Percentiles rank a stretch among this genome's conserved stretches.
These are phyloP conservation scores for Synergus japonicus DNA, from an alignment of 2,888 invertebrate genomes.

Conservation along the genomic window DNA sequence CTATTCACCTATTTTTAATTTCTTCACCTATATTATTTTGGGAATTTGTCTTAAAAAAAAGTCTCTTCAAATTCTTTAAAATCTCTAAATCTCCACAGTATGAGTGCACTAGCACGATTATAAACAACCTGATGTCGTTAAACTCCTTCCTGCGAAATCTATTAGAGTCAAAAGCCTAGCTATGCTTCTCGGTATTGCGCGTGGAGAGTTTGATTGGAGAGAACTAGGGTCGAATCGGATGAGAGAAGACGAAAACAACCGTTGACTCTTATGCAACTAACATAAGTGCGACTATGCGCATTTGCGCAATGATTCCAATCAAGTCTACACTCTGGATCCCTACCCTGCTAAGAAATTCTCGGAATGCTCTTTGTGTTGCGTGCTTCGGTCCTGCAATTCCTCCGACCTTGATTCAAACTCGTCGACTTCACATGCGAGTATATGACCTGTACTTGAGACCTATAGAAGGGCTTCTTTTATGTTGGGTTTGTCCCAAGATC, in stretches of 20 bases:
- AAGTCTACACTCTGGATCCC: constrained; percentile 46
- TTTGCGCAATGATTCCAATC: constrained; percentile 37
- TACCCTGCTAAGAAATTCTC: constrained; percentile 61
- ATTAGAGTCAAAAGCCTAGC: neutral
- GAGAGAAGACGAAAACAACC: constrained; percentile 67
- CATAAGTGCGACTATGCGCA: constrained; percentile 51
- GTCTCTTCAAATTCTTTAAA: too few species aligned
- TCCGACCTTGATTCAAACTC: neutral
- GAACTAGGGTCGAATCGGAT: constrained; percentile 31
- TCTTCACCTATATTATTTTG: too few species aligned
- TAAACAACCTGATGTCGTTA: constrained; percentile 15
- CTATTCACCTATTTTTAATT: neutral
- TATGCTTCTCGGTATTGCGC: neutral
- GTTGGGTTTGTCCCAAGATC: neutral
- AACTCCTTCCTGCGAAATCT: neutral
- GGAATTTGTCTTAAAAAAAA: too few species aligned
- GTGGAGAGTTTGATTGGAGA: constrained; percentile 5
- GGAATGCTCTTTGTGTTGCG: constrained; percentile 74
- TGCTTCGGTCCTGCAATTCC: constrained; percentile 53
- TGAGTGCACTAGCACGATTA: neutral
- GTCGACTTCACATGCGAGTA: neutral
- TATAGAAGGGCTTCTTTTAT: constrained; percentile 1
- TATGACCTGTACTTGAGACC: constrained; percentile 5
- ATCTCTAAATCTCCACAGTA: neutral
- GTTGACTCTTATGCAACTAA: constrained; percentile 72